Evolutionary conservation across 2,113 vertebrate species (phyloP).

Genomic region (Cairina moschata): DNA sequence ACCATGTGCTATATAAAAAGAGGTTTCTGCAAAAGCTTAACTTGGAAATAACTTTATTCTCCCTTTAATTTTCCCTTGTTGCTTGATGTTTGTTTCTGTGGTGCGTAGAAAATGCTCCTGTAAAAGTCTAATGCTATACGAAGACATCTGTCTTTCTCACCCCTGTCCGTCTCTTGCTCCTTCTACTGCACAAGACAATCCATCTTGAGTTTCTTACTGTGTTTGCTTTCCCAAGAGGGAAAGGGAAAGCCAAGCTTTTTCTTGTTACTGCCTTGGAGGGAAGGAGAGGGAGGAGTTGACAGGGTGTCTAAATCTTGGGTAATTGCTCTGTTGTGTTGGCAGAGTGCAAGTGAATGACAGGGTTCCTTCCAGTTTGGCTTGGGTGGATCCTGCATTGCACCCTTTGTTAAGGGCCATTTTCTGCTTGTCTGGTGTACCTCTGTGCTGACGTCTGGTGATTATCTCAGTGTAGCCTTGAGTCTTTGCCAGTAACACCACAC

Average conservation of each 20-base stretch:
- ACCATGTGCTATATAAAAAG: background rate
- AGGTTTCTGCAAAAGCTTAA: background rate
- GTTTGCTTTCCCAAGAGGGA: background rate
- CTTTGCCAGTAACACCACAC: background rate
- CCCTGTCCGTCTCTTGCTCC: background rate
- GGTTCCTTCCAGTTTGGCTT: background rate
- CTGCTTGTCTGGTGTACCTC: background rate
- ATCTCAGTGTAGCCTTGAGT: background rate
- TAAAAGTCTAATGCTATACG: background rate
- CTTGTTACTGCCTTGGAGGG: background rate
- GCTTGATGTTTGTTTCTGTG: background rate
- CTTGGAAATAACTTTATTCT: background rate
- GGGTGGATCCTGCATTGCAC: background rate
- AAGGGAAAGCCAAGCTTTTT: background rate
- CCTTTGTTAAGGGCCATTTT: background rate
- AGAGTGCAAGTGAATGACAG: background rate
- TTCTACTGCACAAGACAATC: background rate
- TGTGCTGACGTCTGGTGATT: background rate
- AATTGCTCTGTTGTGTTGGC: background rate
- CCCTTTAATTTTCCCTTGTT: background rate
- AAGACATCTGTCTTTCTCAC: background rate
- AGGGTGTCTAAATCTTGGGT: background rate
- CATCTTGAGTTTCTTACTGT: background rate
- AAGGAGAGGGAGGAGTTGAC: background rate
- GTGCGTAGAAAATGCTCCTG: background rate